phyloP scores from a whole-genome alignment of 2,113 vertebrate genomes.

The Scomber colias region DNA sequence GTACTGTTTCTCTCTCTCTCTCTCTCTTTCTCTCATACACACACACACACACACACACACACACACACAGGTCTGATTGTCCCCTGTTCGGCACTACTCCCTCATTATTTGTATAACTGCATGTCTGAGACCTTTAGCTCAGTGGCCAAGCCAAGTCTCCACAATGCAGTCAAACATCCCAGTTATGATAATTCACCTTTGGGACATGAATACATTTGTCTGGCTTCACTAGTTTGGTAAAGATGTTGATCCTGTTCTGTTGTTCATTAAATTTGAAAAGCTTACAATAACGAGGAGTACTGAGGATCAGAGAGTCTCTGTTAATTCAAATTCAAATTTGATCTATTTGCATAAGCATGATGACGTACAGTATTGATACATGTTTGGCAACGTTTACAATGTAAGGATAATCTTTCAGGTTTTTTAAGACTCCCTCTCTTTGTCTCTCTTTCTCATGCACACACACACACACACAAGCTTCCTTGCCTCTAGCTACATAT shows the following conservation, averaged over 20 bases:
- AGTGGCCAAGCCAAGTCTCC: slow-evolving; percentile 47
- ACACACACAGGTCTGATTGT: slow-evolving; percentile 74
- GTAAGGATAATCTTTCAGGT: not conserved
- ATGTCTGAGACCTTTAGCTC: slow-evolving; percentile 75
- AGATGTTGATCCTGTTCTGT: slow-evolving; percentile 31
- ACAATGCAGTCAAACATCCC: slow-evolving; percentile 69
- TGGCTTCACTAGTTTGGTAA: slow-evolving; percentile 44
- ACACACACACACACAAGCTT: too few relatives aligned
- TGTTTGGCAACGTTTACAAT: not conserved
- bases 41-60: not conserved
- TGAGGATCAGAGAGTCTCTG: not conserved
- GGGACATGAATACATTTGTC: slow-evolving; percentile 30
- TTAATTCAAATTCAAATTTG: not conserved
- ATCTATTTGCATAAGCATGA: not conserved
- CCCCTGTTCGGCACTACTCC: slow-evolving; percentile 69
- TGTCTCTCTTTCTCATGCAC: too few relatives aligned
- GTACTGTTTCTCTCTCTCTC: slow-evolving; percentile 23
- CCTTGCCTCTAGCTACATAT: not conserved
- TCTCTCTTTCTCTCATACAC: not conserved
- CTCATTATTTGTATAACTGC: slow-evolving; percentile 77
- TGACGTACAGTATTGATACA: not conserved
- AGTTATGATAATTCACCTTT: slow-evolving; percentile 55
- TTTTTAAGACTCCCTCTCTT: too few relatives aligned
- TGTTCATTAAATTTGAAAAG: slow-evolving; percentile 36
- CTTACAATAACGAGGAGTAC: not conserved